Percentiles rank a stretch among this genome's conserved stretches.
phyloP scores from a whole-genome alignment of 2,888 invertebrate species.

The Dolomedes plantarius region DNA sequence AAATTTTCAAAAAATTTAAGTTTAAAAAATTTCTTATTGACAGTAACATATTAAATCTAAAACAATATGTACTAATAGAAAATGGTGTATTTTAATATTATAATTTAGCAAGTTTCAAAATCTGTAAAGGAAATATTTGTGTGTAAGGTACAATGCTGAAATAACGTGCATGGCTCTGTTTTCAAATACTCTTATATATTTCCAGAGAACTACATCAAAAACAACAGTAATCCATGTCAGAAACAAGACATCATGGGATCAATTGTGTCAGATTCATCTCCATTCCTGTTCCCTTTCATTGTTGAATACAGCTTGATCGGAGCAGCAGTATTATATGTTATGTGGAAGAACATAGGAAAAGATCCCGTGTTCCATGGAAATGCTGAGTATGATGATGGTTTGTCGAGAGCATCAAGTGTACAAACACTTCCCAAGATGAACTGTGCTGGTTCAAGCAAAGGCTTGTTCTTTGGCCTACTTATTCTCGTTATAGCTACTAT shows the following conservation, averaged over 20 bases:
- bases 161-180: too few relatives aligned
- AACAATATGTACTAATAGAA: too few relatives aligned
- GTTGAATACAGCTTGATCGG: constrained; percentile 97
- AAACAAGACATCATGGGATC: constrained; percentile 84
- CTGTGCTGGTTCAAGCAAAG: constrained; percentile 91
- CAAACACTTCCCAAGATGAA: constrained; percentile 79
- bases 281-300: constrained; percentile 96
- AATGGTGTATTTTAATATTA: too few relatives aligned
- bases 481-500: constrained; percentile 90
- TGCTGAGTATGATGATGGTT: constrained; percentile 45
- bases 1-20: too few relatives aligned
- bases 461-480: constrained; percentile 74
- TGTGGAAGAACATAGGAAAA: constrained; percentile 84
- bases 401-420: constrained; percentile 53
- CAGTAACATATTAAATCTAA: too few relatives aligned
- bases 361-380: constrained; percentile 66
- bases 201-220: constrained; percentile 68
- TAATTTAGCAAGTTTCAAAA: too few relatives aligned
- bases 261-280: constrained; percentile 93
- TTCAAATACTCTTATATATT: too few relatives aligned
- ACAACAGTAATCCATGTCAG: constrained; percentile 73
- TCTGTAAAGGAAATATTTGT: too few relatives aligned
- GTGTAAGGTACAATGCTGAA: too few relatives aligned
- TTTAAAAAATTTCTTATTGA: too few relatives aligned
- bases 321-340: constrained; percentile 94